phyloP scores from a whole-genome alignment of 2,797 vertebrate genomes.

The Poeciliopsis presidionis region DNA sequence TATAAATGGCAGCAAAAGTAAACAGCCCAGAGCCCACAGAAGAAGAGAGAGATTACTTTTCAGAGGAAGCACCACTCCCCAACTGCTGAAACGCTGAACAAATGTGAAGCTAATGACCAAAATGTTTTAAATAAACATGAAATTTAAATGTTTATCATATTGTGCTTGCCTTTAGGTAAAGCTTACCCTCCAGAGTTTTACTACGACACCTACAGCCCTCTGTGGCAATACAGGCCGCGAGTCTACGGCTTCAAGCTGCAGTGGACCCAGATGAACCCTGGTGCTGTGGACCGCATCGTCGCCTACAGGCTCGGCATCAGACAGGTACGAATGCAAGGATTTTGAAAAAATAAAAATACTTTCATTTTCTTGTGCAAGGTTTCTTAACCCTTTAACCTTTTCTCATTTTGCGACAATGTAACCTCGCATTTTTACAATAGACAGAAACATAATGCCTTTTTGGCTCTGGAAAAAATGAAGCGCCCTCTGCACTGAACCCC shows the following conservation, averaged over 20 bases:
- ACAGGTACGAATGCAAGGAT: constrained; percentile 82
- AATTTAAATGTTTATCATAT: not conserved
- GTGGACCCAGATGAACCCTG: constrained; percentile 98
- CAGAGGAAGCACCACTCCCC: not conserved
- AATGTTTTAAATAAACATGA: not conserved
- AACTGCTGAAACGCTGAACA: not conserved
- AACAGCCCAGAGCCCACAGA: constrained; percentile 1
- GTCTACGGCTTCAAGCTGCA: constrained; percentile 95
- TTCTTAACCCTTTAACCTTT: not conserved
- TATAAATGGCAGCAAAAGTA: constrained; percentile 9
- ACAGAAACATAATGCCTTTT: not conserved
- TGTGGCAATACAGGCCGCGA: constrained; percentile 94
- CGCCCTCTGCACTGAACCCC: no score
- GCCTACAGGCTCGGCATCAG: constrained; percentile 92
- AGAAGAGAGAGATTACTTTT: not conserved
- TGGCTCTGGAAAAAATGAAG: not conserved
- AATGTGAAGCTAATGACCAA: not conserved
- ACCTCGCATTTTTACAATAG: not conserved
- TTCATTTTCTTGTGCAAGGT: not conserved
- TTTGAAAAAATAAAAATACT: not conserved
- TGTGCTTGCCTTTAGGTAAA: constrained; percentile 80
- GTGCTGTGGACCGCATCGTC: constrained; percentile 91
- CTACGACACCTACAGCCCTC: constrained; percentile 95
- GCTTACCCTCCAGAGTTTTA: constrained; percentile 96
- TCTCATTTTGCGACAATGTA: not conserved